Evolutionary conservation across 2,888 invertebrate genomes (phyloP).

Genomic region (Nipponacmea schrenckii): DNA sequence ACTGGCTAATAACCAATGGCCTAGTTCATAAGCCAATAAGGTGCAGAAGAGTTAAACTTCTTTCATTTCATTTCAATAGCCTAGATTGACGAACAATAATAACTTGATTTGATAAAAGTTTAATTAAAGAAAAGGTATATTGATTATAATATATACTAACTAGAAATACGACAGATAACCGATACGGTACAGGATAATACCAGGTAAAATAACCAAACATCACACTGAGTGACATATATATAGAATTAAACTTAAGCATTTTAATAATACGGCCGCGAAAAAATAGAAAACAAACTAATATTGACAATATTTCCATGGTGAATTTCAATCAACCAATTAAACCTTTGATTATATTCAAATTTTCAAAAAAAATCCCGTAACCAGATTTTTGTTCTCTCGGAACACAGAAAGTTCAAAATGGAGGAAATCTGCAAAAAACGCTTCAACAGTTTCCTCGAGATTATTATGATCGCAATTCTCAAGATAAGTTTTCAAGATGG

Average conservation of each 20-base stretch:
- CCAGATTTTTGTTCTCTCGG: neutral
- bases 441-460: neutral
- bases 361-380: neutral
- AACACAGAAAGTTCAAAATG: neutral
- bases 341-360: neutral
- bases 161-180: slow-evolving; percentile 37
- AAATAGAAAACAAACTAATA: neutral
- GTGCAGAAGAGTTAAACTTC: too few relatives aligned
- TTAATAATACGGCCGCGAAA: neutral
- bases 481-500: slow-evolving; percentile 47
- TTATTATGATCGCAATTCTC: slow-evolving; percentile 6
- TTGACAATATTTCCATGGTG: slow-evolving; percentile 1
- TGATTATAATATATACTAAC: neutral
- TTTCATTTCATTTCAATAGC: too few relatives aligned
- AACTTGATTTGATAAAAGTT: too few relatives aligned
- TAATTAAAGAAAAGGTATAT: too few relatives aligned
- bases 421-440: neutral
- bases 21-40: too few relatives aligned
- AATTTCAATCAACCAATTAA: neutral
- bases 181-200: slow-evolving; percentile 57
- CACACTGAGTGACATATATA: slow-evolving; percentile 40
- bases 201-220: slow-evolving; percentile 56
- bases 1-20: too few relatives aligned
- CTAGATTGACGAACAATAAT: too few relatives aligned
- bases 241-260: slow-evolving; percentile 32